phyloP scores from a whole-genome alignment of 2,797 vertebrate genomes.

The Rhinella marina region DNA sequence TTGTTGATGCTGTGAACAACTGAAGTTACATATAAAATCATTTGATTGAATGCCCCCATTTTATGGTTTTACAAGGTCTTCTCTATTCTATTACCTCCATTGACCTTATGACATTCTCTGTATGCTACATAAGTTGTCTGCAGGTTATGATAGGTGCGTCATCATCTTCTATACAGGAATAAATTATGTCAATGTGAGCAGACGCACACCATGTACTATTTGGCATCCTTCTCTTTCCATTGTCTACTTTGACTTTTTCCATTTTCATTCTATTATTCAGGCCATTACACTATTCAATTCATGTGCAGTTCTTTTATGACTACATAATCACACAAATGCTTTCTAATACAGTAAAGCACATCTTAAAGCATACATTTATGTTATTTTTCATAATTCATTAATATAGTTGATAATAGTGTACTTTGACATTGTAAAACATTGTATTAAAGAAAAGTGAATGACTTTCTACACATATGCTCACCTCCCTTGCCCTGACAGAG shows the following conservation, averaged over 20 bases:
- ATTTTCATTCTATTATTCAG: not conserved
- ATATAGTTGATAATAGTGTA: too few relatives aligned
- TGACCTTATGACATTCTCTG: not conserved
- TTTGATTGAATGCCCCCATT: not conserved
- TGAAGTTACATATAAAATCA: not conserved
- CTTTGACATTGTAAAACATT: too few relatives aligned
- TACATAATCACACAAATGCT: not conserved
- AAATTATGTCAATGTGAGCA: not conserved
- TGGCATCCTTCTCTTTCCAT: not conserved
- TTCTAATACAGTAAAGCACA: too few relatives aligned
- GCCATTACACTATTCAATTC: not conserved
- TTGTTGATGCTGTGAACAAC: not conserved
- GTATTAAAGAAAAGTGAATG: too few relatives aligned
- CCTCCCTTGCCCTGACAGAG: too few relatives aligned
- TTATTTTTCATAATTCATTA: too few relatives aligned
- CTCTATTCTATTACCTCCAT: not conserved
- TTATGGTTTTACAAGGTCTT: not conserved
- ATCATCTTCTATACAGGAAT: not conserved
- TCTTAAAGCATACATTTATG: too few relatives aligned
- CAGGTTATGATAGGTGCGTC: not conserved
- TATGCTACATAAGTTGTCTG: not conserved
- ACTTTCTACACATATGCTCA: too few relatives aligned
- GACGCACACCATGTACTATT: not conserved
- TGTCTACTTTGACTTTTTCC: not conserved
- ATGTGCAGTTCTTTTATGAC: not conserved